phyloP scores from a whole-genome alignment of 2,888 invertebrate genomes.

The Parthenolecanium corni region DNA sequence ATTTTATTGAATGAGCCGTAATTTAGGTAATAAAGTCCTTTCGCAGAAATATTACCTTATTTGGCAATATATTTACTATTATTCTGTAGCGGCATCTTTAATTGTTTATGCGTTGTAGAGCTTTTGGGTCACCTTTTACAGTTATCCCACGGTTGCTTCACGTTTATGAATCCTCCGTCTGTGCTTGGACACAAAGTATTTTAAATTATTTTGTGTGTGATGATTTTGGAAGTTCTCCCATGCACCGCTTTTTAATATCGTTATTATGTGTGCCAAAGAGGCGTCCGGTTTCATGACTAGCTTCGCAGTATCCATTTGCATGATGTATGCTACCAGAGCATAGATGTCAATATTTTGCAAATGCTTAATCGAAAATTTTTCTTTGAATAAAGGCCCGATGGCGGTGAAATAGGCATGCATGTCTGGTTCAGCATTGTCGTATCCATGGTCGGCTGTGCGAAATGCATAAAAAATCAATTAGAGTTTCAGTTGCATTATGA shows the following conservation, averaged over 20 bases:
- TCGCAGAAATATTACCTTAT: too few relatives aligned
- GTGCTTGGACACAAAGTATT: background rate
- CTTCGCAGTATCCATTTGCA: slow-evolving; percentile 29
- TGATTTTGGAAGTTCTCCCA: background rate
- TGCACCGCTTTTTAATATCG: background rate
- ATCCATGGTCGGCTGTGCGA: slow-evolving; percentile 49
- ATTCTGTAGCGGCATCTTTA: too few relatives aligned
- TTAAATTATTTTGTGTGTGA: background rate
- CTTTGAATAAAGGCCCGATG: slow-evolving; percentile 51
- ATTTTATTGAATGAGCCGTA: too few relatives aligned
- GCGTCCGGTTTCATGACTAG: background rate
- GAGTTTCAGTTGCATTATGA: too few relatives aligned
- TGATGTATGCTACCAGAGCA: slow-evolving; percentile 40
- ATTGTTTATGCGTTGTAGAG: too few relatives aligned
- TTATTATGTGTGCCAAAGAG: background rate
- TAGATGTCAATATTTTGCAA: slow-evolving; percentile 55
- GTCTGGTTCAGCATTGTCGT: slow-evolving; percentile 46
- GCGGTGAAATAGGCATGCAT: slow-evolving; percentile 61
- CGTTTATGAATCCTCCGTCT: too few relatives aligned
- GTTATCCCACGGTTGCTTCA: too few relatives aligned
- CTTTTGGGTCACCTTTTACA: too few relatives aligned
- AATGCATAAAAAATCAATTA: background rate
- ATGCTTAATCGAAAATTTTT: slow-evolving; percentile 43
- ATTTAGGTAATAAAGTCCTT: too few relatives aligned
- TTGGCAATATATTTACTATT: too few relatives aligned